Evolutionary conservation across 2,113 vertebrate species (phyloP).

Genomic region (Periophthalmus modestus): DNA sequence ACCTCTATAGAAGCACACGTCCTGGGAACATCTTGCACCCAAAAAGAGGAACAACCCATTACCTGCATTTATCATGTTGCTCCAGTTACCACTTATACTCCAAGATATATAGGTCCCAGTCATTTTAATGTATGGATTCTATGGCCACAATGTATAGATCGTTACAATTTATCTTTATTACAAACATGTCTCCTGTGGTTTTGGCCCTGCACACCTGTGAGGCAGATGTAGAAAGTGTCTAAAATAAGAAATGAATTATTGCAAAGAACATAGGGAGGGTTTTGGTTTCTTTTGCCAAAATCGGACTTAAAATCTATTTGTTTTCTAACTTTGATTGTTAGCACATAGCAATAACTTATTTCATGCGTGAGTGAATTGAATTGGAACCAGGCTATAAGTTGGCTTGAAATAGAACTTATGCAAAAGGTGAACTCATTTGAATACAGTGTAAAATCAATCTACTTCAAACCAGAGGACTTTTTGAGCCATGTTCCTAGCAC

Average conservation of each 20-base stretch:
- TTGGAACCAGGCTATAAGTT: conserved; percentile 17
- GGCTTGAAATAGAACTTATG: conserved; percentile 10
- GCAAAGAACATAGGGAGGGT: neutral
- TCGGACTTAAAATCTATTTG: neutral
- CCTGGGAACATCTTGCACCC: neutral
- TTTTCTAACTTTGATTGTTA: neutral
- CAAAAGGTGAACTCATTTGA: conserved; percentile 14
- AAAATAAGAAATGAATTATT: conserved; percentile 2
- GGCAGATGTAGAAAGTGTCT: neutral
- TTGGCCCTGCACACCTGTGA: conserved; percentile 1
- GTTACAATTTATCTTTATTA: conserved; percentile 5
- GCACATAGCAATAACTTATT: conserved; percentile 1
- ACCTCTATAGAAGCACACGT: neutral
- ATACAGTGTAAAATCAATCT: conserved; percentile 32
- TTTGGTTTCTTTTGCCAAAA: neutral
- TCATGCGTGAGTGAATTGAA: conserved; percentile 20
- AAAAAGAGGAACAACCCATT: neutral
- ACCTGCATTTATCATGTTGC: conserved; percentile 6
- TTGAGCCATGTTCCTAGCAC: conserved; percentile 1
- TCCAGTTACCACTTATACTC: conserved; percentile 12
- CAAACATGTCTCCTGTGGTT: neutral
- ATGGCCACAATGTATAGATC: neutral
- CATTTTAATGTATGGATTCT: conserved; percentile 3
- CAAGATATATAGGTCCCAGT: neutral
- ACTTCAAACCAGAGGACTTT: conserved; percentile 18